phyloP scores from a whole-genome alignment of 2,888 invertebrate genomes.

The Drosophila algonquin region DNA sequence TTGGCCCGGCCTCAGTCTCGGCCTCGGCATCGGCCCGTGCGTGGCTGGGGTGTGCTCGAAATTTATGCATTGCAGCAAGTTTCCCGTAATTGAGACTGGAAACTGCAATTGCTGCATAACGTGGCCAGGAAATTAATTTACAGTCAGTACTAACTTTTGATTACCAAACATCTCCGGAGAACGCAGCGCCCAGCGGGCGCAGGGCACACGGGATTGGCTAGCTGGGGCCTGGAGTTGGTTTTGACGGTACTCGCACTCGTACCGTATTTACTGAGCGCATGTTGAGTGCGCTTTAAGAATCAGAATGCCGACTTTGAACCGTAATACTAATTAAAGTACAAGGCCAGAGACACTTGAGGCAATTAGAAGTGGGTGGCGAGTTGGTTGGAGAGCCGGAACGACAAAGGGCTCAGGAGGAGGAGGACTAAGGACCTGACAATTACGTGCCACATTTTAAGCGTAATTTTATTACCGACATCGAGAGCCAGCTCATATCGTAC shows the following conservation, averaged over 20 bases:
- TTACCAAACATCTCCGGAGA: slow-evolving; percentile 42
- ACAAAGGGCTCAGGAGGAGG: slow-evolving; percentile 33
- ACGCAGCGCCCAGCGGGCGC: neutral
- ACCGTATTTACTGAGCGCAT: slow-evolving; percentile 18
- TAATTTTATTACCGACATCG: slow-evolving; percentile 64
- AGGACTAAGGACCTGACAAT: slow-evolving; percentile 41
- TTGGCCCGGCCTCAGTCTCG: slow-evolving; percentile 14
- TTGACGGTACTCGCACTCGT: neutral
- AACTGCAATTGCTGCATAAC: slow-evolving; percentile 43
- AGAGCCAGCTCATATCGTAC: slow-evolving; percentile 45
- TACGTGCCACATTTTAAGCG: slow-evolving; percentile 68
- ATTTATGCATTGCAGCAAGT: slow-evolving; percentile 73
- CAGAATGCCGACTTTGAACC: slow-evolving; percentile 43
- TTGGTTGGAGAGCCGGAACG: slow-evolving; percentile 14
- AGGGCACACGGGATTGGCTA: slow-evolving; percentile 1
- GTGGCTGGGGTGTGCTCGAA: slow-evolving; percentile 36
- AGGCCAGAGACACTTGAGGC: slow-evolving; percentile 43
- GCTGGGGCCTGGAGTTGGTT: neutral
- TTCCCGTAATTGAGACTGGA: slow-evolving; percentile 44
- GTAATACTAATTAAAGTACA: slow-evolving; percentile 63
- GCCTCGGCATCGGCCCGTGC: slow-evolving; percentile 10
- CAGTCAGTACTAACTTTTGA: slow-evolving; percentile 38
- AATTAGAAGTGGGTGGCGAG: slow-evolving; percentile 38
- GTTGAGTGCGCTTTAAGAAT: slow-evolving; percentile 36
- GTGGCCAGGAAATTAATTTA: slow-evolving; percentile 60